Evolutionary conservation across 92 coral and sea anemone species (phyloP).

Genomic region (Parazoanthus swiftii): DNA sequence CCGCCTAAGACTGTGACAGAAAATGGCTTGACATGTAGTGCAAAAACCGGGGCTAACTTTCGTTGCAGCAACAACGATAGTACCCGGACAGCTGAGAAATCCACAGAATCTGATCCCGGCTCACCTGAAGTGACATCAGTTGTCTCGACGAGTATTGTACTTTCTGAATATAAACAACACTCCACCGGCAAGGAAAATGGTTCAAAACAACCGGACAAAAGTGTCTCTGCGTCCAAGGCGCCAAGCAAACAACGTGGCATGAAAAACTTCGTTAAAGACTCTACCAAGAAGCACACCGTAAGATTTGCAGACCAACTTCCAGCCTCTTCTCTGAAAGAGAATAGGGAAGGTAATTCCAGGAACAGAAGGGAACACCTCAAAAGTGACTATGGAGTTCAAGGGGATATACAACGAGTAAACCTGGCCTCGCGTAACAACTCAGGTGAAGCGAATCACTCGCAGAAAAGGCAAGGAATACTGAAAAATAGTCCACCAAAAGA

Average conservation of each 20-base stretch:
- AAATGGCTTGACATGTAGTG: neutral
- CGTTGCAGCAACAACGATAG: neutral
- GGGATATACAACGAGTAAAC: neutral
- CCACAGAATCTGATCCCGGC: neutral
- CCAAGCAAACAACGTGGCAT: neutral
- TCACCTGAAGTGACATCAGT: neutral
- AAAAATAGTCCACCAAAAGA: neutral
- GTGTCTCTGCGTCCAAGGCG: no score
- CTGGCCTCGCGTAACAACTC: neutral
- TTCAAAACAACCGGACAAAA: neutral
- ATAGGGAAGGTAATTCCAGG: neutral
- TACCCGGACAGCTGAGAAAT: neutral
- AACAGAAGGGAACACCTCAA: neutral
- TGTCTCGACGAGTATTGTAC: neutral
- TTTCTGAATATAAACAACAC: neutral
- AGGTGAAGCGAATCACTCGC: neutral
- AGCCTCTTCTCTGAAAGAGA: neutral
- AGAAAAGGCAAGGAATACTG: conserved; percentile 7
- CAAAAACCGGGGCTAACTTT: neutral
- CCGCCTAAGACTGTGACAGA: neutral
- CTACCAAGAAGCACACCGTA: conserved; percentile 1
- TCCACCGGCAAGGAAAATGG: neutral
- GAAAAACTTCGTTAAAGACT: neutral
- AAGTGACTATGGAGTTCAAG: neutral
- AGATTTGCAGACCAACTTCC: conserved; percentile 20